Evolutionary conservation across 2,888 invertebrate species (phyloP), one percentile per base, ranked within the genome.

Genomic region (Hydroisotoma schaefferi): DNA sequence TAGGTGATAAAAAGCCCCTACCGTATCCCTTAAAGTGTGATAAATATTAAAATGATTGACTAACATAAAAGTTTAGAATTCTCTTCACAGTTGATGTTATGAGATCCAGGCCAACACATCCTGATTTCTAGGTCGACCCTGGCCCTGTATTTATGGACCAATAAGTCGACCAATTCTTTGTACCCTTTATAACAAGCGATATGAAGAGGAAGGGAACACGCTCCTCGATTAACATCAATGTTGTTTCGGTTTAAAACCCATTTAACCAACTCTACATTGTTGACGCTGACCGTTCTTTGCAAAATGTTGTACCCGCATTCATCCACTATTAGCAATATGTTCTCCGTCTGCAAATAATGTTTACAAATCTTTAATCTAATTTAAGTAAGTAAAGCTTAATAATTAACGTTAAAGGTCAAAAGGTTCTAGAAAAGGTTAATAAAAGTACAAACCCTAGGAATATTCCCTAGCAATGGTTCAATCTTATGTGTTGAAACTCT

Each of bases 21-120:
- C n/a, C n/a, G n/a, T n/a, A n/a, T n/a, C n/a, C n/a, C n/a, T n/a
- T n/a, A 6, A 43, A 12, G 44, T 12, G n/a, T 18, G 33, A 33
- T 8, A 8, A 43, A 22, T 15, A 8, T 12, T 12, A 38, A n/a
- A 53, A 38, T 53, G 27, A 26, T 49, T 37, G 43, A 10, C 23
- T 3, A 23, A 76, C 77, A 75, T 79, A 83, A 81, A 75, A 82
- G 83, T 76, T 85, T 85, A 61, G 84, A 84, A 67, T 84, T 79
- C 73, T 85, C 84, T 76, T 86, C 86, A 74, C 86, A 86, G 74
- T 85, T 85, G 70, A 82, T 83, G 65, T 82, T 84, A 74, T 87
- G 87, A 52, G 84, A 81, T 8, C 85, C 85, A 0, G 87, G 87
- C 80, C 85, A 87, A 74, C 87, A 88, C 84, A 88, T 85, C 22